These are phyloP conservation scores for Palythoa caribaeorum DNA, from an alignment of 92 coral and sea anemone species.

Conservation along the genomic window DNA sequence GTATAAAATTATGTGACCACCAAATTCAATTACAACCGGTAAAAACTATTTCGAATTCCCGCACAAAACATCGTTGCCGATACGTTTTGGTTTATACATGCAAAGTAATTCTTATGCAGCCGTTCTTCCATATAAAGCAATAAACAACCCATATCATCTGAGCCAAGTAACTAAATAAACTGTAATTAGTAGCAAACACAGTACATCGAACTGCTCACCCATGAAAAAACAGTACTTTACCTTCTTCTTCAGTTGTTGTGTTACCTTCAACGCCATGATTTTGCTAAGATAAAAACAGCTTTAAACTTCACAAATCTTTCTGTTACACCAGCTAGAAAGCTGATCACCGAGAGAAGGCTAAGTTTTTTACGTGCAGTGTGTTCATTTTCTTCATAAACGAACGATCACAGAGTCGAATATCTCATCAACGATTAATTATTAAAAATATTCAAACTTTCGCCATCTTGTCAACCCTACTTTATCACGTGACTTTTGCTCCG, in stretches of 20 bases:
- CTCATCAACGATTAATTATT: conserved; percentile 44
- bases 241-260: conserved; percentile 94
- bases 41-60: too few species aligned
- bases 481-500: conserved; percentile 69
- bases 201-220: background rate
- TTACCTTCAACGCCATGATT: conserved; percentile 78
- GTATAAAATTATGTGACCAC: too few species aligned
- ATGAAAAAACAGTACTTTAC: conserved; percentile 53
- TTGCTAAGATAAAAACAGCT: conserved; percentile 20
- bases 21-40: too few species aligned
- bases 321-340: background rate
- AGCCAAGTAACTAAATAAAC: conserved; percentile 7
- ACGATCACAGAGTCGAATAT: conserved; percentile 43
- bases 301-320: background rate
- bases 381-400: conserved; percentile 6
- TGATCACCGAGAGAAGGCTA: background rate
- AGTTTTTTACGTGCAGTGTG: background rate
- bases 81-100: too few species aligned
- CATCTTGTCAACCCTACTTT: conserved; percentile 49
- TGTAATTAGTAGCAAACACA: conserved; percentile 41
- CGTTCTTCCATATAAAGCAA: background rate
- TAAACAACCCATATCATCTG: background rate
- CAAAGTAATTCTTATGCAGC: background rate
- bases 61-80: too few species aligned
- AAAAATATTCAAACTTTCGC: conserved; percentile 30